Evolutionary conservation across 2,888 invertebrate genomes (phyloP).

Genomic region (Leptinotarsa rubiginosa): DNA sequence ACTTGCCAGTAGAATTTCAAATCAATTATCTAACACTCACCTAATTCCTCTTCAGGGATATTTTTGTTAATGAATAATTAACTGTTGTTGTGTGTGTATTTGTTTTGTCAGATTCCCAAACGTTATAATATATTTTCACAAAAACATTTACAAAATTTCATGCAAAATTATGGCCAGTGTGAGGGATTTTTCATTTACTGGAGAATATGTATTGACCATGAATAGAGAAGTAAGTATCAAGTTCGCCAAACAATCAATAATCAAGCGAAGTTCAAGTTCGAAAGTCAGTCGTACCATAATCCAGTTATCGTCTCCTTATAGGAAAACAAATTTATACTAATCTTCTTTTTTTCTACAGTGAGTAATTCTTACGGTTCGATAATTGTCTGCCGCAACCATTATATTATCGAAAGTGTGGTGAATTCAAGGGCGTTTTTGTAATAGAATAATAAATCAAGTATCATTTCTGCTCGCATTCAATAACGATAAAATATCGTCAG

Average conservation of each 20-base stretch:
- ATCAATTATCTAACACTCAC: too few relatives aligned
- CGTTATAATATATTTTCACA: too few relatives aligned
- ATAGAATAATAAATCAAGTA: conserved; percentile 4
- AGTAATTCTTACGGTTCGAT: conserved; percentile 3
- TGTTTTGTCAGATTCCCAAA: too few relatives aligned
- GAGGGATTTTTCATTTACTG: too few relatives aligned
- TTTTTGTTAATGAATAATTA: too few relatives aligned
- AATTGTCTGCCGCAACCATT: background rate
- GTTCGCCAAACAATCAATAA: background rate
- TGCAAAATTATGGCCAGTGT: too few relatives aligned
- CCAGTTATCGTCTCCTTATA: background rate
- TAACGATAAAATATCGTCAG: conserved; percentile 1
- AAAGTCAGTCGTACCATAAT: background rate
- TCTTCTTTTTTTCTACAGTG: background rate
- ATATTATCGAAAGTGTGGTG: conserved; percentile 15
- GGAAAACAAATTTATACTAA: conserved; percentile 1
- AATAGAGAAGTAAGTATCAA: background rate
- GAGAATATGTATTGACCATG: background rate
- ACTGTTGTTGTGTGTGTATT: too few relatives aligned
- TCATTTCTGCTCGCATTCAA: background rate
- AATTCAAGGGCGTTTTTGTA: conserved; percentile 17
- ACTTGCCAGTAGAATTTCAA: too few relatives aligned
- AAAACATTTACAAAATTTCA: too few relatives aligned
- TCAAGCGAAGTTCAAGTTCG: background rate
- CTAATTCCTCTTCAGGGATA: too few relatives aligned